Conservation (phyloP, 2,797 vertebrate species). For the Remorina albescens region DNA sequence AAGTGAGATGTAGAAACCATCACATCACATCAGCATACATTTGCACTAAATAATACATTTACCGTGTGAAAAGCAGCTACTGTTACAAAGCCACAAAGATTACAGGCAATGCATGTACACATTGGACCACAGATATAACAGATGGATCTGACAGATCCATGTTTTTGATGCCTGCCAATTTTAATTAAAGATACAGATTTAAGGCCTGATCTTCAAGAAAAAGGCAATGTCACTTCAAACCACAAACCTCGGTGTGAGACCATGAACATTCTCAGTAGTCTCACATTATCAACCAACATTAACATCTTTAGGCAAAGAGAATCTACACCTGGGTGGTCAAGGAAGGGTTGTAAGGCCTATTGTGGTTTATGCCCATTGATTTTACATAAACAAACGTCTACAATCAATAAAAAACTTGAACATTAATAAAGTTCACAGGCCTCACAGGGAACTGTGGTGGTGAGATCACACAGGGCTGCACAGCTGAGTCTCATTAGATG, state of each 20-base stretch:
- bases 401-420: neutral
- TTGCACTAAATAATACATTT: neutral
- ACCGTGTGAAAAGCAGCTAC: neutral
- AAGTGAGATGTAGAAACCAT: neutral
- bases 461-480: neutral
- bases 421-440: neutral
- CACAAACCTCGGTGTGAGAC: neutral
- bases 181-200: neutral
- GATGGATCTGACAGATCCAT: neutral
- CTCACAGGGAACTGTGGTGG: neutral
- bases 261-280: neutral
- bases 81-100: neutral
- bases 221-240: neutral
- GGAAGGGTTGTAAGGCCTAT: neutral
- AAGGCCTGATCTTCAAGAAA: neutral
- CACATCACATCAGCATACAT: neutral
- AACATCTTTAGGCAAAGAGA: neutral
- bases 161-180: neutral
- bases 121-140: too few relatives aligned
- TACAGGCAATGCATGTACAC: neutral
- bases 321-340: neutral
- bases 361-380: neutral
- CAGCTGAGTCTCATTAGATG: neutral
- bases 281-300: neutral
- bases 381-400: neutral